phyloP scores from a whole-genome alignment of 2,797 vertebrate species.

The Pangasius larnaudii region DNA sequence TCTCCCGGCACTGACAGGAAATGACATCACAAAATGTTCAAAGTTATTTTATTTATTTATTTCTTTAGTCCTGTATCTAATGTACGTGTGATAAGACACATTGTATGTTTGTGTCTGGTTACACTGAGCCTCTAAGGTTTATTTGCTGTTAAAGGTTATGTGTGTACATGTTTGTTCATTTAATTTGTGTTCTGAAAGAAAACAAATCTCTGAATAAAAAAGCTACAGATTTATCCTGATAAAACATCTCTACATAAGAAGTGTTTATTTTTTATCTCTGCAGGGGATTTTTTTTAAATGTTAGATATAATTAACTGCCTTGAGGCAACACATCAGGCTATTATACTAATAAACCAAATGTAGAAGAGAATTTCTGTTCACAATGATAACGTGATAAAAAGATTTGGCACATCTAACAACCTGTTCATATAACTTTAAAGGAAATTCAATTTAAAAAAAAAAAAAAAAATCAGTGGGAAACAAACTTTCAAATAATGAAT shows the following conservation, averaged over 20 bases:
- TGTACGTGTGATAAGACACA: neutral
- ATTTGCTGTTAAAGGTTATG: constrained; percentile 65
- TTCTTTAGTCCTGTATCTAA: too few relatives aligned
- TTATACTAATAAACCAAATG: constrained; percentile 12
- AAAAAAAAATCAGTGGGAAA: neutral
- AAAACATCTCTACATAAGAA: too few relatives aligned
- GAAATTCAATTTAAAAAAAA: too few relatives aligned
- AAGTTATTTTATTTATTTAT: neutral
- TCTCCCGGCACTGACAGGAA: constrained; percentile 85
- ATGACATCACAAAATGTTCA: constrained; percentile 28
- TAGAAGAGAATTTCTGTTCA: neutral
- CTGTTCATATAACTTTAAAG: neutral
- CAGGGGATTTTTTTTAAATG: constrained; percentile 32
- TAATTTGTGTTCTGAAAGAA: constrained; percentile 14
- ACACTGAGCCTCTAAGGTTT: neutral
- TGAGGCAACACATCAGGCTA: constrained; percentile 14
- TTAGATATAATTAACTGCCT: constrained; percentile 30
- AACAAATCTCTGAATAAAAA: constrained; percentile 57
- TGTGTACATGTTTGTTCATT: constrained; percentile 60
- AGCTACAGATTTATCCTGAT: neutral
- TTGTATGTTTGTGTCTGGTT: neutral
- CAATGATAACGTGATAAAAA: neutral
- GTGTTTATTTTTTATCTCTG: constrained; percentile 3
- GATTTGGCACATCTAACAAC: neutral
- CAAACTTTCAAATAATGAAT: constrained; percentile 1